Evolutionary conservation across 2,797 vertebrate genomes (phyloP).

Genomic region (Ctenopoma multispine): DNA sequence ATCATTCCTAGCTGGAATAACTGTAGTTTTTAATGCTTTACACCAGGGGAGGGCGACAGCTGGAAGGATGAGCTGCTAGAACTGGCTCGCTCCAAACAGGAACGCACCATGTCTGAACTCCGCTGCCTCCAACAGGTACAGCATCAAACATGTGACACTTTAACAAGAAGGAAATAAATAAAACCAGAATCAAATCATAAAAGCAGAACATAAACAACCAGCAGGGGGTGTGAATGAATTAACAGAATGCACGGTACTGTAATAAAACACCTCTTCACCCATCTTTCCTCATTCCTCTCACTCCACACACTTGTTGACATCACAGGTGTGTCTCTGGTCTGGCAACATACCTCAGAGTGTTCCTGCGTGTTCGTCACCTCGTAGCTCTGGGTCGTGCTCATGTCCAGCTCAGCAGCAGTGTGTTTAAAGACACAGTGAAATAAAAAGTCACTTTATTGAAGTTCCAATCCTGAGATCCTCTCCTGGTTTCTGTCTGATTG

Average conservation of each 20-base stretch:
- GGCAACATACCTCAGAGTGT: conserved; percentile 52
- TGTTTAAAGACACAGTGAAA: neutral
- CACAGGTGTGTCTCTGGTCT: conserved; percentile 55
- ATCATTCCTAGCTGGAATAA: conserved; percentile 1
- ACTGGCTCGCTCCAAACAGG: conserved; percentile 88
- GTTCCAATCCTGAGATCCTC: no score
- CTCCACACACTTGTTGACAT: neutral
- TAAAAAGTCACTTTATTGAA: neutral
- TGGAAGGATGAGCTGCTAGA: conserved; percentile 90
- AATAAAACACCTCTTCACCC: neutral
- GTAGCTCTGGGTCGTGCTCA: conserved; percentile 19
- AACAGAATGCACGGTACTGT: neutral
- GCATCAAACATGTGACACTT: neutral
- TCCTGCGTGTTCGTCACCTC: neutral
- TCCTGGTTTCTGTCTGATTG: no score
- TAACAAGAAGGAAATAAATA: no score
- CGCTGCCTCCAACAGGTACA: conserved; percentile 82
- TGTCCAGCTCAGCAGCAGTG: neutral
- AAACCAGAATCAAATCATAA: no score
- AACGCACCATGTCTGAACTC: conserved; percentile 83
- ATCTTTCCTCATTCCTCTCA: conserved; percentile 52
- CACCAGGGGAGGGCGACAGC: conserved; percentile 86
- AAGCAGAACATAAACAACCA: neutral
- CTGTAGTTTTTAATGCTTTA: conserved; percentile 5
- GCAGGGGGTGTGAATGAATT: neutral